Evolutionary conservation across 1,140 invertebrate genomes (phyloP), one percentile per base, ranked within the genome.

Genomic region (Agrilus planipennis): DNA sequence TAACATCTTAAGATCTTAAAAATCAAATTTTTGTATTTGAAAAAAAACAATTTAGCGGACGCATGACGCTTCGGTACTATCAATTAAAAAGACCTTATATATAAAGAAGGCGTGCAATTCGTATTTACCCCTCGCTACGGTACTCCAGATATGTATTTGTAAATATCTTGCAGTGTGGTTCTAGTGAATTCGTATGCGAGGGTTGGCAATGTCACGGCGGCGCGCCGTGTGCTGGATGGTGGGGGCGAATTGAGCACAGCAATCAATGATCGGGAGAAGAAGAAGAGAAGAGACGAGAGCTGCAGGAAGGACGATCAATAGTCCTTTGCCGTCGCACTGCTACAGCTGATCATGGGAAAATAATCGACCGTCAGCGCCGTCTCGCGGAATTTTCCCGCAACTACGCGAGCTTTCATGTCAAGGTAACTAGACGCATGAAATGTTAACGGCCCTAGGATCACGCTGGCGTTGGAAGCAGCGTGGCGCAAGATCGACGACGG

Each of bases 261-360:
- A 50, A 56, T 56, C 54, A 56, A 54, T 53, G 54, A 56, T 56
- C 52, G 54, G 46, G 50, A 50, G 52, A n/a, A n/a, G n/a, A n/a
- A n/a, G n/a, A n/a, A 51, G 52, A 51, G 46, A 47, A 53, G 50
- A 39, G 52, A 39, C 19, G 22, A 39, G 41, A 36, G 49, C 51
- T 53, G 53, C 53, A 53, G 51, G 44, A 53, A n/a, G n/a, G n/a
- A 36, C 53, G 49, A 55, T 53, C 51, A 53, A 55, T 53, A 53
- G 27, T 34, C 40, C 49, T 51, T 47, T 50, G 52, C 54, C 54
- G n/a, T n/a, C 54, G 54, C 54, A 57, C 54, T 57, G 54, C 54
- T 54, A 57, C 54, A 57, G 54, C 54, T 57, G 54, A 57, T 57
- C 54, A 48, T 49, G 41, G 48, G 47, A 51, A 51, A n/a, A n/a